Conservation (phyloP, 2,888 invertebrate genomes). For the Phengaris alcon region DNA sequence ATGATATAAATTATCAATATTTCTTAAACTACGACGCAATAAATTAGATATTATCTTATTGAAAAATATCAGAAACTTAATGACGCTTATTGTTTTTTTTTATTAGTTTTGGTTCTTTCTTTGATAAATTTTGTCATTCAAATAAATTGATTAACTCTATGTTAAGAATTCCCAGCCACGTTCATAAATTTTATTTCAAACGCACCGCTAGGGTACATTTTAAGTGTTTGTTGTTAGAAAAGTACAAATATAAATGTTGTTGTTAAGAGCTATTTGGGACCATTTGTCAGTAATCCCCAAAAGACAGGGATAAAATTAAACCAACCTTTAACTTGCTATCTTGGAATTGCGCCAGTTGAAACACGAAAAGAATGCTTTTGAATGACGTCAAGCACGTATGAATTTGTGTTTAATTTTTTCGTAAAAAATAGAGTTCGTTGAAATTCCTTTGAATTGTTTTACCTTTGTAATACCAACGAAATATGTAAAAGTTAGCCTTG, state of each 20-base stretch:
- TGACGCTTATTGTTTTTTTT: not conserved
- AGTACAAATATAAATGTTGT: constrained; percentile 22
- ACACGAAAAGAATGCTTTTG: constrained; percentile 23
- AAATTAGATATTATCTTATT: too few species aligned
- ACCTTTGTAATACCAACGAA: not conserved
- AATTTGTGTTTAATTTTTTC: not conserved
- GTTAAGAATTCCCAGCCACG: not conserved
- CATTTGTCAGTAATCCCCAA: constrained; percentile 22
- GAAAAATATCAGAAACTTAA: not conserved
- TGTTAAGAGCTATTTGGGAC: constrained; percentile 17
- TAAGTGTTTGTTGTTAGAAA: constrained; percentile 21
- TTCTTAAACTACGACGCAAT: too few species aligned
- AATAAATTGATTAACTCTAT: not conserved
- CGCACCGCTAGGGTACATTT: constrained; percentile 8
- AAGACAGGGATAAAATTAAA: constrained; percentile 24
- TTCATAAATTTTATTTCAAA: constrained; percentile 19
- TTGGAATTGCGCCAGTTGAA: constrained; percentile 19
- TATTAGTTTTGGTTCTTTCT: not conserved
- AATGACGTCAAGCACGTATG: constrained; percentile 17
- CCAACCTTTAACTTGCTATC: constrained; percentile 21
- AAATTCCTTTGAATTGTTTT: not conserved
- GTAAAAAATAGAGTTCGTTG: constrained; percentile 5
- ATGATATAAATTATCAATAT: too few species aligned
- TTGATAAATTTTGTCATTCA: not conserved
- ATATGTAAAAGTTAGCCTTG: not conserved